Conservation (phyloP, 2,797 vertebrate genomes). For the Acrossocheilus fasciatus region DNA sequence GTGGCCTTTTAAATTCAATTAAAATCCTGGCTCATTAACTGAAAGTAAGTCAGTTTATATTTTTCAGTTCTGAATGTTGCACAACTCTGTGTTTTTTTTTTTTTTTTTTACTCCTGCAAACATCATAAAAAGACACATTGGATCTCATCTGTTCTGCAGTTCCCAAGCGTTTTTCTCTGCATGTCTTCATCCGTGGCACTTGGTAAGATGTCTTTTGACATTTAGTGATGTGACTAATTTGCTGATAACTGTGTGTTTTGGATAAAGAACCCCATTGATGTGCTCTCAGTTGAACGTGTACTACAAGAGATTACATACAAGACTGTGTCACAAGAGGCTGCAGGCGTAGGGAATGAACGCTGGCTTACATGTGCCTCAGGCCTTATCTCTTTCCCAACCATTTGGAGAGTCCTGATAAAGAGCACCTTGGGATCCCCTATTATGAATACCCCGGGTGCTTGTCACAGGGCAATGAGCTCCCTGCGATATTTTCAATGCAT, state of each 20-base stretch:
- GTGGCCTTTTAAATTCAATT: background rate
- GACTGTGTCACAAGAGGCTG: conserved; percentile 72
- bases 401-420: conserved; percentile 78
- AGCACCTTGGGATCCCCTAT: conserved; percentile 74
- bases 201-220: conserved; percentile 61
- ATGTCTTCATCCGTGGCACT: conserved; percentile 43
- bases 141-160: background rate
- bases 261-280: conserved; percentile 76
- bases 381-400: conserved; percentile 75
- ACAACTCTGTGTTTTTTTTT: background rate
- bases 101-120: background rate
- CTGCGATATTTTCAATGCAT: conserved; percentile 35
- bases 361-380: conserved; percentile 59
- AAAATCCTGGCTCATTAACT: background rate
- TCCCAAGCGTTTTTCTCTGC: background rate
- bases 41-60: background rate
- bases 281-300: conserved; percentile 74
- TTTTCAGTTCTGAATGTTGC: background rate
- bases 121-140: background rate
- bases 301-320: conserved; percentile 79
- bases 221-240: conserved; percentile 71
- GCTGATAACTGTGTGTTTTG: conserved; percentile 65
- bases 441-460: conserved; percentile 67
- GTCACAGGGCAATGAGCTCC: conserved; percentile 20
- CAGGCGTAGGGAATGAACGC: conserved; percentile 65